Conservation (phyloP, 2,113 vertebrate genomes). For the Trogon melanurus region DNA sequence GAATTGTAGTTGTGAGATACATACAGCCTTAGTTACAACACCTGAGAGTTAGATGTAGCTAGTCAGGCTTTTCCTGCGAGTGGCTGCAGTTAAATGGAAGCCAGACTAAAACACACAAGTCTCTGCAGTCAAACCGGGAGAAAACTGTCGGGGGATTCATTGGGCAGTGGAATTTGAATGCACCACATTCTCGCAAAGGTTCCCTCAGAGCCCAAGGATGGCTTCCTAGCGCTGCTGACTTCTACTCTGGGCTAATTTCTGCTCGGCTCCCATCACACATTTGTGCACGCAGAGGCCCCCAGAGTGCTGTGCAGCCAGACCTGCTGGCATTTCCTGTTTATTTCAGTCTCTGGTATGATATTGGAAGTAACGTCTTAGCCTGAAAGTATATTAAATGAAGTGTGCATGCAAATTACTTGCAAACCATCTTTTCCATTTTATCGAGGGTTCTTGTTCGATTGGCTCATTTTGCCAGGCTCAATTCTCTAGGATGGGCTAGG, state of each 20-base stretch:
- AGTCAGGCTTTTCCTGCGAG: not conserved
- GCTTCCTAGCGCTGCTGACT: not conserved
- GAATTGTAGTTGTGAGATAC: not conserved
- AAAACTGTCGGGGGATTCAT: not conserved
- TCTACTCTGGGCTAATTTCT: constrained; percentile 28
- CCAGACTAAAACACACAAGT: not conserved
- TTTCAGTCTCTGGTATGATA: constrained; percentile 34
- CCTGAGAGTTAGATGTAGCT: not conserved
- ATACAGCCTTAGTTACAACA: not conserved
- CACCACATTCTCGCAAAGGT: not conserved
- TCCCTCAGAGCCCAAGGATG: not conserved
- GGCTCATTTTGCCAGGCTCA: constrained; percentile 28
- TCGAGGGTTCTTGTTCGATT: not conserved
- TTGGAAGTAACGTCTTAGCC: constrained; percentile 23
- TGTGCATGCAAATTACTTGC: constrained; percentile 41
- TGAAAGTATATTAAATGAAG: constrained; percentile 56
- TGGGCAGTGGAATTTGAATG: not conserved
- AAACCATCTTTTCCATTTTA: constrained; percentile 27
- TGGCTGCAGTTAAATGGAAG: constrained; percentile 1
- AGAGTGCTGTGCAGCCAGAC: constrained; percentile 31
- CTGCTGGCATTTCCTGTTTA: constrained; percentile 39
- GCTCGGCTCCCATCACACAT: not conserved
- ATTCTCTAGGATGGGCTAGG: constrained; percentile 14
- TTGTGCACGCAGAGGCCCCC: not conserved
- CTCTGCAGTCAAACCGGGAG: not conserved